Base-by-base conservation (phyloP, 2,113 vertebrate species). In the Sphyrna mokarran region DNA sequence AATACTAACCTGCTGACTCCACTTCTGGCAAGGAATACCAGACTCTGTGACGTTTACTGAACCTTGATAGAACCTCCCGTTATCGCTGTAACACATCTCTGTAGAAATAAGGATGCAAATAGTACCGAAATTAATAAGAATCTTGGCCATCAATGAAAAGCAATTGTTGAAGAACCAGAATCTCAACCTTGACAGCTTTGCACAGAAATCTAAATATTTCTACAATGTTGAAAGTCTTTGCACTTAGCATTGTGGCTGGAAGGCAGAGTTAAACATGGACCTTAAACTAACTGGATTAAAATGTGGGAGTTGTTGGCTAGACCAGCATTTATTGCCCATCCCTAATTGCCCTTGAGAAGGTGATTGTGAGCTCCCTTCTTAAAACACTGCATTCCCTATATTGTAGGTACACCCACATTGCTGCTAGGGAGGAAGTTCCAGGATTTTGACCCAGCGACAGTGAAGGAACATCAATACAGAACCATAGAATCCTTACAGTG, bases 11-110 rank as follows among this genome's bases (percentile, higher is more conserved):
- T 98, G 98, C 48, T 98, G 97, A 3, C 96, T 98, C 98, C 98
- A 99, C 48, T 97, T 97, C 96, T 98, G 98, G 96, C 98, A 99
- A 0, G 97, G 97, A 95, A 97, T 97, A 48, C 98, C 98, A 0
- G 98, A 98, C 91, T 96, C 96, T 0, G 98, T 99, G 90, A 97
- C 16, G 0, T 98, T 99, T 76, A 96, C 48, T 0, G 33, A 96
- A 33, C 98, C 98, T 96, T 98, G 98, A 96, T 99, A 99, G 97
- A 98, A 98, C 48, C 97, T 97, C 0, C 98, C 98, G 96, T 97
- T 98, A 76, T 98, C 98, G 0, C 96, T 98, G 96, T 98, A 99
- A 96, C 98, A 99, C 1, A 96, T 97, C 33, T 96, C 98, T 99
- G 96, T 95, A 26, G 58, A 80, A 1, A 96, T 37, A n/a, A 18